Percentiles rank a stretch among this genome's conserved stretches.
These are phyloP conservation scores for Sisor rabdophorus DNA, from an alignment of 2,113 vertebrate species.

Conservation along the genomic window DNA sequence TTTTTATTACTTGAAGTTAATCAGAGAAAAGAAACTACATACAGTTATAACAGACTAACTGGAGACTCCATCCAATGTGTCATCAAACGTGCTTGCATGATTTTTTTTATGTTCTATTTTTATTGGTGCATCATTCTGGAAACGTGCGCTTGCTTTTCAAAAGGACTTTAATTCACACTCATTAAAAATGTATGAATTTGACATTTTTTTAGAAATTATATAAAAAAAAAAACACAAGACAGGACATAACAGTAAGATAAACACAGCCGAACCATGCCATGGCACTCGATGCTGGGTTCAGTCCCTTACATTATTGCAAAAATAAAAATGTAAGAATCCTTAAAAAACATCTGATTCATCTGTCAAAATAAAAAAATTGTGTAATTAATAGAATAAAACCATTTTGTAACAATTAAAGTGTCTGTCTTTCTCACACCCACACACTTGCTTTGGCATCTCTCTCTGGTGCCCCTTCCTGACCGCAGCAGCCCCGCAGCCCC, in stretches of 20 bases:
- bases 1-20: not conserved
- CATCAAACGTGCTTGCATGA: too few species aligned
- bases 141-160: not conserved
- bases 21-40: not conserved
- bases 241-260: not conserved
- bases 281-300: not conserved
- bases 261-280: not conserved
- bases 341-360: not conserved
- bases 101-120: not conserved
- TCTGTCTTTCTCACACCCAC: constrained; percentile 72
- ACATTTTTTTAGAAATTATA: constrained; percentile 11
- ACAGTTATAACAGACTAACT: not conserved
- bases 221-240: not conserved
- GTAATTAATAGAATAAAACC: not conserved
- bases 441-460: constrained; percentile 68
- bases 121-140: not conserved
- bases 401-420: not conserved
- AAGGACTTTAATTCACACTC: not conserved
- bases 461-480: constrained; percentile 54
- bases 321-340: not conserved
- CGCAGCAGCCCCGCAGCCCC: constrained; percentile 60
- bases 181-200: not conserved
- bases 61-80: not conserved
- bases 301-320: not conserved
- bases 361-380: not conserved